Conservation (phyloP, 1,140 invertebrate genomes). For the Theocolax elegans region DNA sequence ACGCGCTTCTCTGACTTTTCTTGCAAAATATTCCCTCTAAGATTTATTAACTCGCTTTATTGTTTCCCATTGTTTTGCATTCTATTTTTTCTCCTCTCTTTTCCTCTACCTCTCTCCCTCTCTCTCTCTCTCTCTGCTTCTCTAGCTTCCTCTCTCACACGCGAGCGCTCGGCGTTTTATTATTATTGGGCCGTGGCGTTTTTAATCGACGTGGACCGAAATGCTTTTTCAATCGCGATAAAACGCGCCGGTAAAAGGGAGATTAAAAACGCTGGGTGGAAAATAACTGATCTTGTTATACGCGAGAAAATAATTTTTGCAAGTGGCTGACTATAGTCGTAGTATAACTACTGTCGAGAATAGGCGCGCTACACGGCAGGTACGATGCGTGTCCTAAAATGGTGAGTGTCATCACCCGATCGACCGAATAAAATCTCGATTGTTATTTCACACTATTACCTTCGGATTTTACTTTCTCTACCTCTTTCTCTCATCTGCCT, state of each 20-base stretch:
- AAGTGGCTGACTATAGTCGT: neutral
- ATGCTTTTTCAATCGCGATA: slow-evolving; percentile 24
- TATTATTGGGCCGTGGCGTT: neutral
- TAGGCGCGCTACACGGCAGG: too few species aligned
- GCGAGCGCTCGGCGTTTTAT: too few species aligned
- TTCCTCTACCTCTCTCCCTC: neutral
- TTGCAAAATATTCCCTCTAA: slow-evolving; percentile 18
- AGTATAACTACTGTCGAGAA: neutral
- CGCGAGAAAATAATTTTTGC: neutral
- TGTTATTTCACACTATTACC: too few species aligned
- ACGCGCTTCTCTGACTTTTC: neutral
- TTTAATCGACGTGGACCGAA: slow-evolving; percentile 5
- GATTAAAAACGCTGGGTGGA: neutral
- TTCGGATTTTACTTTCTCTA: too few species aligned
- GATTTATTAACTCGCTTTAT: slow-evolving; percentile 37
- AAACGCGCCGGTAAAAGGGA: neutral
- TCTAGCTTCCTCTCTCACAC: too few species aligned
- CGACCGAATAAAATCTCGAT: too few species aligned
- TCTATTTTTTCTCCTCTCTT: neutral
- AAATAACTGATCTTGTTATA: too few species aligned
- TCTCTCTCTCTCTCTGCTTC: neutral
- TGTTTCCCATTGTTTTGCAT: slow-evolving; percentile 28
- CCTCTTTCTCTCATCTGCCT: too few species aligned
- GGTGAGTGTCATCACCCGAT: too few species aligned
- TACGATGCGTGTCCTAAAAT: too few species aligned